Percentiles rank a stretch among this genome's conserved stretches.
Conservation (phyloP, 1,140 invertebrate genomes). For the Diachasmimorpha longicaudata region DNA sequence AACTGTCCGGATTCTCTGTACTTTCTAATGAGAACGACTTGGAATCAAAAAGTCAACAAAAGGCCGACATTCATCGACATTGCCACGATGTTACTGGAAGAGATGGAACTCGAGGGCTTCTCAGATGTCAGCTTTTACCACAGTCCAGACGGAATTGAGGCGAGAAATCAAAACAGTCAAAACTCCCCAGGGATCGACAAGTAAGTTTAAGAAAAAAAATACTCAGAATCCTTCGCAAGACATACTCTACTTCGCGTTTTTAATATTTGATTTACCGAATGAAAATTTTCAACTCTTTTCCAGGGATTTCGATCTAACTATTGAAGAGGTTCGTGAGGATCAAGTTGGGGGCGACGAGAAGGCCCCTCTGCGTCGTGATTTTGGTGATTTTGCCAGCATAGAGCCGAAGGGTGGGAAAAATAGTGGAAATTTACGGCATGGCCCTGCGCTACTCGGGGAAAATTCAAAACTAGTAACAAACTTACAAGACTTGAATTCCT, state of each 20-base stretch:
- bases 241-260: not conserved
- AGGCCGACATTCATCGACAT: constrained; percentile 87
- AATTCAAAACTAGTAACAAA: constrained; percentile 39
- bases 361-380: constrained; percentile 53
- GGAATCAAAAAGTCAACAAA: constrained; percentile 77
- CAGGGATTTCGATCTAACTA: constrained; percentile 51
- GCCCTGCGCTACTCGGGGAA: constrained; percentile 36
- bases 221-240: not conserved
- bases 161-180: constrained; percentile 55
- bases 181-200: constrained; percentile 45
- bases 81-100: constrained; percentile 69
- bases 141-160: constrained; percentile 69
- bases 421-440: constrained; percentile 44
- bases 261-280: not conserved
- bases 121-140: constrained; percentile 80
- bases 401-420: constrained; percentile 49
- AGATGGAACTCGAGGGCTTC: constrained; percentile 68
- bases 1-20: constrained; percentile 92
- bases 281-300: constrained; percentile 6
- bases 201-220: constrained; percentile 35
- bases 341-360: constrained; percentile 51
- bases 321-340: constrained; percentile 50
- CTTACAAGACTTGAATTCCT: constrained; percentile 51
- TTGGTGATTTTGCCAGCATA: constrained; percentile 53
- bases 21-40: constrained; percentile 87